These are phyloP conservation scores for Neolamprologus sp. DNA, from an alignment of 2,113 vertebrate genomes.

Conservation along the genomic window DNA sequence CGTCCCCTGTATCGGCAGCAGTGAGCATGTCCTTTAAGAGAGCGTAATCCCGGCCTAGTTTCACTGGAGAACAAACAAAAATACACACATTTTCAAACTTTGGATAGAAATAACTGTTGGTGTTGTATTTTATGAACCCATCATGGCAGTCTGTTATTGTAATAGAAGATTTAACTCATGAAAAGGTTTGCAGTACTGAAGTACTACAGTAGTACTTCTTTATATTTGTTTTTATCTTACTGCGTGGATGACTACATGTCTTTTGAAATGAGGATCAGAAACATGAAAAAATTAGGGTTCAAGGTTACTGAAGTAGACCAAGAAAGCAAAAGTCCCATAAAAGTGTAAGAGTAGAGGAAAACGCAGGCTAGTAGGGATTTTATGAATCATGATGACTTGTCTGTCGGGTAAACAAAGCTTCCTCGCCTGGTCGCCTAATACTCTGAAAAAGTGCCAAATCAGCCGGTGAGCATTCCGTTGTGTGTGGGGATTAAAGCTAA, in stretches of 20 bases:
- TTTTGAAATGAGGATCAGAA: not conserved
- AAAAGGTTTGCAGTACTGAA: not conserved
- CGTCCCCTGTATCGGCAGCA: not conserved
- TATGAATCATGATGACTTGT: conserved; percentile 46
- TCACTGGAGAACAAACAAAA: not conserved
- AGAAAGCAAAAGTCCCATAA: not conserved
- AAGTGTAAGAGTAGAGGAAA: not conserved
- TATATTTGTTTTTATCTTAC: not conserved
- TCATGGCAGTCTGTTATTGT: not conserved
- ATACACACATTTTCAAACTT: not conserved
- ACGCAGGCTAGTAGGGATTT: conserved; percentile 12
- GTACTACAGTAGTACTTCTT: not conserved
- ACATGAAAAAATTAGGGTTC: not conserved
- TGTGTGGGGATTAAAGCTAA: conserved; percentile 53
- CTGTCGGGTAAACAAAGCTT: conserved; percentile 64
- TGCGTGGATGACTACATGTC: not conserved
- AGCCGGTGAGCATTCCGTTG: conserved; percentile 45
- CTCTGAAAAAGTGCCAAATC: conserved; percentile 67
- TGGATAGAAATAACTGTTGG: not conserved
- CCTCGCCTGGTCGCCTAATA: conserved; percentile 52
- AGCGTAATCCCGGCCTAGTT: not conserved
- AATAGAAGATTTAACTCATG: not conserved
- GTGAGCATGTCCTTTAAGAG: not conserved
- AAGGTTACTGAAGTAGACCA: not conserved
- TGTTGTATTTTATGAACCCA: not conserved